phyloP scores from a whole-genome alignment of 2,113 vertebrate genomes.

The Microcebus griseorufus region DNA sequence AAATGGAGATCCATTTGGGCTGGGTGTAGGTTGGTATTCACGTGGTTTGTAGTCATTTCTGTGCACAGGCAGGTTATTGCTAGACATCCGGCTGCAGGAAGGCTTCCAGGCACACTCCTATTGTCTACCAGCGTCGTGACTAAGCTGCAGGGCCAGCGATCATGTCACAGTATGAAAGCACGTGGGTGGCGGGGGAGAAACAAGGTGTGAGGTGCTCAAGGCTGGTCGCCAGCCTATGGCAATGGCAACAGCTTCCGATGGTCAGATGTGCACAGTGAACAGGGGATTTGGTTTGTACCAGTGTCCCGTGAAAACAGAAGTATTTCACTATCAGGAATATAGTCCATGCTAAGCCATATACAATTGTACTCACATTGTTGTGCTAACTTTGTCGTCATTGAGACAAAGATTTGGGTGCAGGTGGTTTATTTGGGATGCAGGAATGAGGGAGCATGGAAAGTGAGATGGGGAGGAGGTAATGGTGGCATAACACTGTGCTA shows the following conservation, averaged over 20 bases:
- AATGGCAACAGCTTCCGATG: neutral
- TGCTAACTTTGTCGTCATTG: neutral
- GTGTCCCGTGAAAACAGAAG: neutral
- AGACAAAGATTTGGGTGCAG: neutral
- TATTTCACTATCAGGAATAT: neutral
- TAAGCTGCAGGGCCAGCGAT: neutral
- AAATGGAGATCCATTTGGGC: neutral
- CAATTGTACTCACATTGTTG: neutral
- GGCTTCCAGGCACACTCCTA: fast-evolving
- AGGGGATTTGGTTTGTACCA: neutral
- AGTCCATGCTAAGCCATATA: neutral
- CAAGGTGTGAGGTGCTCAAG: neutral
- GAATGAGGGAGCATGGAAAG: neutral
- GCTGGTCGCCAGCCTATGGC: neutral
- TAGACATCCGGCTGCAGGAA: neutral
- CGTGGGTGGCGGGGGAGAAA: neutral
- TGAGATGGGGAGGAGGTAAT: neutral
- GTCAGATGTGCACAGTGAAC: neutral
- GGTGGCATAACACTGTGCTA: neutral
- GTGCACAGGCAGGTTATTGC: neutral
- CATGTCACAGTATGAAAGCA: neutral
- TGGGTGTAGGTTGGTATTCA: neutral
- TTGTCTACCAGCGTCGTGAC: neutral
- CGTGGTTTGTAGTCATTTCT: neutral
- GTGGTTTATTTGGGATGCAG: neutral